Base-by-base conservation (phyloP, 2,888 invertebrate species). In the Clepsis dumicolana region DNA sequence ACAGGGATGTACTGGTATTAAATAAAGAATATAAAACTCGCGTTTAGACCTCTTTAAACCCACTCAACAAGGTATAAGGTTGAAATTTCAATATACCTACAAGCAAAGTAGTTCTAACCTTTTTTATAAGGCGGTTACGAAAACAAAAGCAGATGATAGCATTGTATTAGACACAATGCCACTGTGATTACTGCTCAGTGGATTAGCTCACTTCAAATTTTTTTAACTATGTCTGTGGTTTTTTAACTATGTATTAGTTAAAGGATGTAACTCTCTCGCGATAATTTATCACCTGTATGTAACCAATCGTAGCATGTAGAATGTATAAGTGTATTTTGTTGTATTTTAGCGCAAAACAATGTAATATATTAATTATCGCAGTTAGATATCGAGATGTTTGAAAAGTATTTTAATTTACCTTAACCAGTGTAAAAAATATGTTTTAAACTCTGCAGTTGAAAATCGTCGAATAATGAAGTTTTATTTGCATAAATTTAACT, bases 271-370 rank as follows among this genome's bases (percentile, higher is more conserved):
- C 75, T 72, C 63, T 72, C 63, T 72, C 72, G 70, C 72, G 74
- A 77, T 81, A 79, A 79, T 77, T 79, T 87, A 89, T 89, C 86
- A 83, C 84, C 82, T 77, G 78, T 83, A 79, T 80, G 75, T 82
- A 82, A 74, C 80, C 82, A 79, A 77, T 79, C 75, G 82, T 90
- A 88, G 88, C 75, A 76, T 79, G 80, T 89, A 90, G 88, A 82
- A 84, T 86, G 84, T 87, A 80, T 89, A 91, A 89, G 90, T 91
- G 89, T 91, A 91, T 88, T 86, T 85, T 84, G 86, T 88, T 90
- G 81, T 87, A 87, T 79, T 80, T 77, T 86, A 86, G 85, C 81
- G 82, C 82, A 84, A 86, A 87, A 80, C 81, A 63, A 78, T 91
- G 86, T 90, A 87, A 86, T 87, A 88, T 90, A 89, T 86, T 77